Conservation (phyloP, 2,113 vertebrate species). For the Nothobranchius kuhntae region DNA sequence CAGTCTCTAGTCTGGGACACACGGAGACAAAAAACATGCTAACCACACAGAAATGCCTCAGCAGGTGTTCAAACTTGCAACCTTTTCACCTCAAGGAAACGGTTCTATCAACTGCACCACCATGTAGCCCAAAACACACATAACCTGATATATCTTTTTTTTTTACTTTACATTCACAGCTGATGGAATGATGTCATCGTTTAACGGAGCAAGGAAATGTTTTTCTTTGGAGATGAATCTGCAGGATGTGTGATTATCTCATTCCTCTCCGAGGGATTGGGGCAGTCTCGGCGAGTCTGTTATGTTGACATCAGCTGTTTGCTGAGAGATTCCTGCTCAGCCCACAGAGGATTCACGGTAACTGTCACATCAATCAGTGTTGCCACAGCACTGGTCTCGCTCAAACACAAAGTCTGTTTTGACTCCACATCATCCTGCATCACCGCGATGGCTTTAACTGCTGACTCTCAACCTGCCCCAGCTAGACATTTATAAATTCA, state of each 20-base stretch:
- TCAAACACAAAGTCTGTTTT: constrained; percentile 13
- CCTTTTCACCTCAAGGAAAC: too few relatives aligned
- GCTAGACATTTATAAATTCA: background rate
- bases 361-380: constrained; percentile 43
- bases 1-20: too few relatives aligned
- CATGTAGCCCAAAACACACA: too few relatives aligned
- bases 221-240: background rate
- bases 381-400: background rate
- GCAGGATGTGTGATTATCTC: background rate
- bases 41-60: too few relatives aligned
- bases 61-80: too few relatives aligned
- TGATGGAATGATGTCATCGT: too few relatives aligned
- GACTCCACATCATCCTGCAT: constrained; percentile 29
- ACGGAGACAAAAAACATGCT: too few relatives aligned
- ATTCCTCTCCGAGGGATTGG: background rate
- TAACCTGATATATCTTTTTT: background rate
- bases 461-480: constrained; percentile 11
- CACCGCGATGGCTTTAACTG: constrained; percentile 4
- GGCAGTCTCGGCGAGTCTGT: background rate
- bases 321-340: constrained; percentile 18
- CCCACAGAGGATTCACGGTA: constrained; percentile 1
- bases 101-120: too few relatives aligned
- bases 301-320: constrained; percentile 46
- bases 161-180: too few relatives aligned
- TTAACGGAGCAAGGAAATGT: background rate